Evolutionary conservation across 2,888 invertebrate genomes (phyloP), one percentile per base, ranked within the genome.

Genomic region (Tuta absoluta): DNA sequence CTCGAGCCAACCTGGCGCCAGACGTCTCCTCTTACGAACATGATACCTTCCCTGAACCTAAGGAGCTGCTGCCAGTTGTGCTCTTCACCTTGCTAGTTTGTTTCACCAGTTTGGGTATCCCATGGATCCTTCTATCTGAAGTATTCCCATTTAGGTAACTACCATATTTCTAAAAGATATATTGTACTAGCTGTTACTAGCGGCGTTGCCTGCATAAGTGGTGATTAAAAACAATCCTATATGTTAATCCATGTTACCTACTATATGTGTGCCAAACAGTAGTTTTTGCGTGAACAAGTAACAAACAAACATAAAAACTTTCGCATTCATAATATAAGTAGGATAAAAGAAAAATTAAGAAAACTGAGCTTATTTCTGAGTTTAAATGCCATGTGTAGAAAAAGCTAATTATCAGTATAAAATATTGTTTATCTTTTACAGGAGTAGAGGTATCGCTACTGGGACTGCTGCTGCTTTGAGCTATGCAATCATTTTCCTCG

Each of bases 121-220:
- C 93, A 0, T 93, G 93, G 93, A 87, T 93, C 65, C 72, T 93
- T 66, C 70, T 93, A 12, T 92, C 93, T 23, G 93, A 93, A 77
- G 90, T 93, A 0, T 93, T 93, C 70, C 93, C 93, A 0, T 91
- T 93, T 69, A 93, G 92, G 93, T 93, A 77, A 79, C 28, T 24
- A 38, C 19, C 12, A 45, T 45, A 45, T 37, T 49, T 53, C 33
- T 59, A 21, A n/a, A n/a, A n/a, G n/a, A n/a, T n/a, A n/a, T n/a
- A n/a, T n/a, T n/a, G n/a, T n/a, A n/a, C n/a, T n/a, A n/a, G n/a
- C n/a, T n/a, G n/a, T n/a, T n/a, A n/a, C n/a, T n/a, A n/a, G n/a
- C n/a, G n/a, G n/a, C n/a, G n/a, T n/a, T n/a, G n/a, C n/a, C n/a
- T n/a, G n/a, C n/a, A n/a, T n/a, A n/a, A n/a, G n/a, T n/a, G n/a